A percentile compares a stretch with the other conserved stretches of the same genome.
Evolutionary conservation across 1,140 invertebrate genomes (phyloP).

Genomic region (Proales similis): DNA sequence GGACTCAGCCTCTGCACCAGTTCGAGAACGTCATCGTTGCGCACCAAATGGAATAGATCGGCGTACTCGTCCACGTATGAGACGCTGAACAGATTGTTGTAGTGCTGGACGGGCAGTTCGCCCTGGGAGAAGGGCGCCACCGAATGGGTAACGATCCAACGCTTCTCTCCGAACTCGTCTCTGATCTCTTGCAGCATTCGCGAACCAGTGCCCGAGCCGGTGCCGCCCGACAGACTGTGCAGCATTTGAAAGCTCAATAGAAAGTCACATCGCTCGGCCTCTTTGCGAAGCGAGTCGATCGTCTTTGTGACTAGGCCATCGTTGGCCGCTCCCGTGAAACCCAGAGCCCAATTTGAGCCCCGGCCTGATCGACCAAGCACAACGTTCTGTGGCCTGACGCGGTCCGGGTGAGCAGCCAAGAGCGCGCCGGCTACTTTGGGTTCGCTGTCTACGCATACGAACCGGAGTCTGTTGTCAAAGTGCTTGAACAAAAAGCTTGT

Average conservation of each 20-base stretch:
- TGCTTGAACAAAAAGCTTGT: constrained; percentile 47
- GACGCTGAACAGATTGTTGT: constrained; percentile 24
- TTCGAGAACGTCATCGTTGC: constrained; percentile 21
- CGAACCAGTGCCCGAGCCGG: constrained; percentile 59
- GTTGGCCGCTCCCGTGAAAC: constrained; percentile 58
- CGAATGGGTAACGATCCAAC: constrained; percentile 14
- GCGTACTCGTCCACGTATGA: constrained; percentile 18
- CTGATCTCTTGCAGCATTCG: constrained; percentile 52
- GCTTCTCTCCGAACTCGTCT: constrained; percentile 21
- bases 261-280: constrained; percentile 62
- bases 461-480: constrained; percentile 54
- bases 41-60: constrained; percentile 19
- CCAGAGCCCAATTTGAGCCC: constrained; percentile 67
- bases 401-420: constrained; percentile 64
- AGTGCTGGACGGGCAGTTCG: constrained; percentile 32
- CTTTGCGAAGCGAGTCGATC: constrained; percentile 50
- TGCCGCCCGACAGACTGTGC: constrained; percentile 58
- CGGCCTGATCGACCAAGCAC: constrained; percentile 62
- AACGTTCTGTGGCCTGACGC: constrained; percentile 61
- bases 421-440: constrained; percentile 55
- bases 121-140: constrained; percentile 24
- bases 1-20: neutral
- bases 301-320: constrained; percentile 56
- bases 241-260: constrained; percentile 63
- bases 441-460: constrained; percentile 21